Conservation (phyloP, 2,797 vertebrate genomes). For the Momotus momota region DNA sequence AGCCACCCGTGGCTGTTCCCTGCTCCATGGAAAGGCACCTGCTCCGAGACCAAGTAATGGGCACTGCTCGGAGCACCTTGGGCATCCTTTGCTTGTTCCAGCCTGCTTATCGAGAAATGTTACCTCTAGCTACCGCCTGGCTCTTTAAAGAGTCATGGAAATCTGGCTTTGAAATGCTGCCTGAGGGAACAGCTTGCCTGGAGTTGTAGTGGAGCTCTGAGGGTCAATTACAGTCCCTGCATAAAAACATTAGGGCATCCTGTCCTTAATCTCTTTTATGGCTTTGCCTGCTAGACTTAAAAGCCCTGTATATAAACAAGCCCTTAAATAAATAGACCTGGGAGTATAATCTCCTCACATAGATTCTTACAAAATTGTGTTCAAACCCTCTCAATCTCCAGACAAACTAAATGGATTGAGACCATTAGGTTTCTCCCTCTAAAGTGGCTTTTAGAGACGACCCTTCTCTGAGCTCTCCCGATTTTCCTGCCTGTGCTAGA, state of each 20-base stretch:
- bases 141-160: background rate
- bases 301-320: slow-evolving; percentile 35
- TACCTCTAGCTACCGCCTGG: background rate
- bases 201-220: background rate
- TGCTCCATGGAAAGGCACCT: background rate
- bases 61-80: background rate
- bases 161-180: background rate
- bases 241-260: slow-evolving; percentile 17
- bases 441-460: slow-evolving; percentile 49
- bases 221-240: slow-evolving; percentile 12
- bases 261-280: slow-evolving; percentile 51
- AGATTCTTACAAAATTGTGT: slow-evolving; percentile 18
- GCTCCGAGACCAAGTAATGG: background rate
- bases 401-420: slow-evolving; percentile 22
- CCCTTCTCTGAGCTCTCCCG: background rate
- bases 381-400: slow-evolving; percentile 41
- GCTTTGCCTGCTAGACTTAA: slow-evolving; percentile 29
- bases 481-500: background rate
- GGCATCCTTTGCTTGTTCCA: background rate
- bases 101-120: background rate
- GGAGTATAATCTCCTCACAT: slow-evolving; percentile 5
- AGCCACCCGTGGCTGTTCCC: background rate
- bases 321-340: slow-evolving; percentile 56
- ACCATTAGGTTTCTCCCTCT: background rate
- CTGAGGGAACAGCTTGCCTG: background rate